A percentile compares a stretch with the other conserved stretches of the same genome.
Evolutionary conservation across 2,113 vertebrate genomes (phyloP).

Genomic region (Anas platyrhynchos): DNA sequence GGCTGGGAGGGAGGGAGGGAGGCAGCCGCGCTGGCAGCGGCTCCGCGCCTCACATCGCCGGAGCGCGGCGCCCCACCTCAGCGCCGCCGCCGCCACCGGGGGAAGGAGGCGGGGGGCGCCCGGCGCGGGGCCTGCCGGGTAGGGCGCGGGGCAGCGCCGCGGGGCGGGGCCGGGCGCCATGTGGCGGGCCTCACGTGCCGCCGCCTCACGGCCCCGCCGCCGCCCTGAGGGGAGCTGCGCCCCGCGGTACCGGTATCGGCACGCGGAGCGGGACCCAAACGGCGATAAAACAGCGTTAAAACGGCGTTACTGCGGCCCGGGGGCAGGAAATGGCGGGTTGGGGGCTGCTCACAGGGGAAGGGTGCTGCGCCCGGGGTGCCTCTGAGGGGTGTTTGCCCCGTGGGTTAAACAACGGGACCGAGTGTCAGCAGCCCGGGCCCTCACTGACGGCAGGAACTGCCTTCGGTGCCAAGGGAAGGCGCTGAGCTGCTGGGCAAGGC

Average conservation of each 20-base stretch:
- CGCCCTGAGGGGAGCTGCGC: no score
- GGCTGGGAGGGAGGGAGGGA: not conserved
- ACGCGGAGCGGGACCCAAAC: no score
- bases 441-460: not conserved
- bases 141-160: not conserved
- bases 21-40: not conserved
- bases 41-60: slow-evolving; percentile 22
- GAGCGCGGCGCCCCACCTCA: slow-evolving; percentile 29
- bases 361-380: rapidly evolving
- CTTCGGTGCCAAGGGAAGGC: rapidly evolving
- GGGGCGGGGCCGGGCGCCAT: not conserved
- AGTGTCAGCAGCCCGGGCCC: not conserved
- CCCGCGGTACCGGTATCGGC: rapidly evolving
- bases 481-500: not conserved
- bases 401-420: not conserved
- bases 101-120: not conserved
- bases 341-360: rapidly evolving
- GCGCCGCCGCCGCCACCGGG: not conserved
- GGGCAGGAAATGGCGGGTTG: rapidly evolving
- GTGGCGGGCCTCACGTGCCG: not conserved
- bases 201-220: not conserved
- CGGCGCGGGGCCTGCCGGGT: not conserved
- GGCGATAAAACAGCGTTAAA: no score
- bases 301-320: not conserved
- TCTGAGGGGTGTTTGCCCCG: rapidly evolving